A percentile compares a stretch with the other conserved stretches of the same genome.
Conservation (phyloP, 2,888 invertebrate genomes). For the Drosophila imparisetae region DNA sequence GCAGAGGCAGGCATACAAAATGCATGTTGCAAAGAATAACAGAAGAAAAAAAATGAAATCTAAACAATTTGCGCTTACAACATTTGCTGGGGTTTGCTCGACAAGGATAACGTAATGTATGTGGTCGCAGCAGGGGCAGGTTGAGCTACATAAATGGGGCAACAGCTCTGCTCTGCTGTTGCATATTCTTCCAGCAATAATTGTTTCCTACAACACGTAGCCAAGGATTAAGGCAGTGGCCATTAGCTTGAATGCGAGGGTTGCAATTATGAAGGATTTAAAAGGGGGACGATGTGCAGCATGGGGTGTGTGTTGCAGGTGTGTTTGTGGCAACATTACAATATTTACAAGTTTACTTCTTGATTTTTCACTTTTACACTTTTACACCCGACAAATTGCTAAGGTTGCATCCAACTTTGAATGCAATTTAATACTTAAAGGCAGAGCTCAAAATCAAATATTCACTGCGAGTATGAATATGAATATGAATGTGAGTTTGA, state of each 20-base stretch:
- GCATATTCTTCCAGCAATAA: constrained; percentile 51
- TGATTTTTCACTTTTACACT: constrained; percentile 56
- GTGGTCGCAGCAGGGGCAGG: background rate
- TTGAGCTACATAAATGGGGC: constrained; percentile 7
- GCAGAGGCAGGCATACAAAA: constrained; percentile 47
- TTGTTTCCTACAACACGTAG: constrained; percentile 63
- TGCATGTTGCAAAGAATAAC: constrained; percentile 47
- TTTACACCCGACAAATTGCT: constrained; percentile 60
- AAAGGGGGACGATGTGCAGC: background rate
- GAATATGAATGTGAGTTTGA: constrained; percentile 42
- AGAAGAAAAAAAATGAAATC: constrained; percentile 41
- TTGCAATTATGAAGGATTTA: constrained; percentile 51
- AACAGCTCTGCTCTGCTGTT: constrained; percentile 14
- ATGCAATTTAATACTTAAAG: constrained; percentile 59
- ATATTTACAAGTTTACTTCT: background rate
- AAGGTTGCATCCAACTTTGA: constrained; percentile 34
- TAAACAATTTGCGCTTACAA: constrained; percentile 70
- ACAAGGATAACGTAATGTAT: constrained; percentile 62
- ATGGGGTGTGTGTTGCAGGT: constrained; percentile 1
- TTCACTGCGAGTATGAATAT: constrained; percentile 30
- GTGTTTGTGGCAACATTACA: constrained; percentile 7
- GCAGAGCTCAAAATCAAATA: constrained; percentile 36
- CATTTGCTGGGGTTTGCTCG: constrained; percentile 44
- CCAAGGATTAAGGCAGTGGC: constrained; percentile 22
- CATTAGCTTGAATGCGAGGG: constrained; percentile 40